A percentile compares a stretch with the other conserved stretches of the same genome.
Evolutionary conservation across 1,140 invertebrate species (phyloP).

Genomic region (Anagrus nilaparvatae): DNA sequence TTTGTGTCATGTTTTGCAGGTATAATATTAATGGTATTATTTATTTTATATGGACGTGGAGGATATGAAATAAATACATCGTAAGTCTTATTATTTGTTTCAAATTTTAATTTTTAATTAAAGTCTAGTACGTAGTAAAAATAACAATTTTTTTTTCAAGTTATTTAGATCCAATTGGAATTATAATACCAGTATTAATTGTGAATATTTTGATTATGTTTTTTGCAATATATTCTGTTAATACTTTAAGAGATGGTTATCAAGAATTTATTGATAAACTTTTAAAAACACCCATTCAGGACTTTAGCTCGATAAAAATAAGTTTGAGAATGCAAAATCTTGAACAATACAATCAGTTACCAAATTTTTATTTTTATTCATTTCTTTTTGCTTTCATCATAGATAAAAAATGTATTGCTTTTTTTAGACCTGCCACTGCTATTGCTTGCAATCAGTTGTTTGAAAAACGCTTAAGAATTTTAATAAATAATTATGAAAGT

Average conservation of each 20-base stretch:
- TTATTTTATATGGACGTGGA: conserved; percentile 24
- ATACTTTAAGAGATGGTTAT: too few species aligned
- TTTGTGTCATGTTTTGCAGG: conserved; percentile 22
- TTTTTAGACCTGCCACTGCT: not conserved
- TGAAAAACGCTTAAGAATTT: conserved; percentile 16
- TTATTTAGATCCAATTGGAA: conserved; percentile 1
- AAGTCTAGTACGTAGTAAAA: not conserved
- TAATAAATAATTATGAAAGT: conserved; percentile 5
- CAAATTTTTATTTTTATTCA: too few species aligned
- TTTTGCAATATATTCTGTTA: not conserved
- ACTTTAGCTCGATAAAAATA: too few species aligned
- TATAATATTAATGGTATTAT: conserved; percentile 21
- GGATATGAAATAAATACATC: conserved; percentile 15
- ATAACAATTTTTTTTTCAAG: not conserved
- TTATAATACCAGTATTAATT: not conserved
- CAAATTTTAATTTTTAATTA: not conserved
- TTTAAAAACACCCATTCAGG: too few species aligned
- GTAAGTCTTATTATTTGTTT: not conserved
- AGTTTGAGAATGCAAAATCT: too few species aligned
- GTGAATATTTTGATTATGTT: not conserved
- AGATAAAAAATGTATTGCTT: not conserved
- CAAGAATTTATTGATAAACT: too few species aligned
- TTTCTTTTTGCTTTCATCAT: too few species aligned
- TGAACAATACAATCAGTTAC: too few species aligned
- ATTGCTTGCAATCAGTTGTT: conserved; percentile 11